Evolutionary conservation across 2,888 invertebrate species (phyloP).

Genomic region (Chrysomela aeneicollis): DNA sequence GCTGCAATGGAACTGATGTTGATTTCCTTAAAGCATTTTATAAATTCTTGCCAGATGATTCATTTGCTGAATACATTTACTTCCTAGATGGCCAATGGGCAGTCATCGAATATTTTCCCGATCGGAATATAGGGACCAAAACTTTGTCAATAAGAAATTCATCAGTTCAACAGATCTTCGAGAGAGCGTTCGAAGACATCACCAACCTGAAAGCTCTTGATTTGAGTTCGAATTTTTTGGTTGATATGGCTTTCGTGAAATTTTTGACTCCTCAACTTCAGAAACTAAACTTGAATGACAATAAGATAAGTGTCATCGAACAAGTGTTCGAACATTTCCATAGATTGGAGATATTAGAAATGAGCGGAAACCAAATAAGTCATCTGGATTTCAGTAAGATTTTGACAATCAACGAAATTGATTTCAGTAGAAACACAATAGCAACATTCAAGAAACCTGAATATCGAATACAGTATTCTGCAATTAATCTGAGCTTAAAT

Average conservation of each 20-base stretch:
- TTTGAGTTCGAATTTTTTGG: constrained; percentile 22
- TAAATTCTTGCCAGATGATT: background rate
- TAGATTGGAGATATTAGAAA: background rate
- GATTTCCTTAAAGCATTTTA: constrained; percentile 1
- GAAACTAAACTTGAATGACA: constrained; percentile 15
- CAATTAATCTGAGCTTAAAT: constrained; percentile 24
- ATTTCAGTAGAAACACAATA: constrained; percentile 13
- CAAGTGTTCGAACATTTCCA: background rate
- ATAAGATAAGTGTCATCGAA: constrained; percentile 13
- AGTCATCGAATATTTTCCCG: background rate
- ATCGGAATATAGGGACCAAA: background rate
- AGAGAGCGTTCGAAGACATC: constrained; percentile 18
- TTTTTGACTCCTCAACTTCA: background rate
- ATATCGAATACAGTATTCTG: background rate
- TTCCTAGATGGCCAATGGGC: background rate
- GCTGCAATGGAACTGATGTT: constrained; percentile 2
- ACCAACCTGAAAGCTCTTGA: constrained; percentile 13
- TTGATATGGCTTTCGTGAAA: constrained; percentile 5
- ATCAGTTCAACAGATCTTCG: constrained; percentile 2
- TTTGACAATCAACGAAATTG: background rate
- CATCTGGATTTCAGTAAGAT: background rate
- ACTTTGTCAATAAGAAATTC: constrained; percentile 14
- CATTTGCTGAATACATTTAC: background rate
- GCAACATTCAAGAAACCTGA: background rate
- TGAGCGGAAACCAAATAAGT: constrained; percentile 4